These are phyloP conservation scores for Eilema caniola DNA, from an alignment of 2,888 invertebrate species.

Conservation along the genomic window DNA sequence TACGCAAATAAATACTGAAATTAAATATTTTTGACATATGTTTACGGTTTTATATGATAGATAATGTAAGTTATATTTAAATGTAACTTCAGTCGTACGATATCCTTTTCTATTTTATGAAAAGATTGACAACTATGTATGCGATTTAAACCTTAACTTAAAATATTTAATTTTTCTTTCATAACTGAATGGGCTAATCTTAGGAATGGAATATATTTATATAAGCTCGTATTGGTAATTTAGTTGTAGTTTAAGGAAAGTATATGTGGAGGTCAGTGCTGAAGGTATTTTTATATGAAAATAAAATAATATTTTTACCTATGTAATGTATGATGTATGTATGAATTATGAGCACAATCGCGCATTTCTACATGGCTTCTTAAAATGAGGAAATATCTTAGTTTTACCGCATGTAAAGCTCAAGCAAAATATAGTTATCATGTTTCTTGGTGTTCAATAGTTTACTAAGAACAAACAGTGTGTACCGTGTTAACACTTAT, in stretches of 20 bases:
- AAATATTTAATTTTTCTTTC: too few species aligned
- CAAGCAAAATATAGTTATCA: background rate
- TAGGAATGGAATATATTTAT: background rate
- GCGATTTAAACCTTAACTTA: background rate
- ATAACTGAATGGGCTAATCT: background rate
- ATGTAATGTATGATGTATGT: background rate
- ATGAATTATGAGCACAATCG: background rate
- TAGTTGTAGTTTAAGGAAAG: background rate
- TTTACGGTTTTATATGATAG: background rate
- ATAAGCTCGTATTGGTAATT: background rate
- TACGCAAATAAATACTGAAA: constrained; percentile 28
- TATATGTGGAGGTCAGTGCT: background rate
- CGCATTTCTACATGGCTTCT: background rate
- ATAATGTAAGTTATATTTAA: background rate
- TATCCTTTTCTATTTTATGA: background rate
- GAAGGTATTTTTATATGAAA: background rate
- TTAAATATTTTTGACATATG: background rate
- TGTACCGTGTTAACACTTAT: background rate
- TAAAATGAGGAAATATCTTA: background rate
- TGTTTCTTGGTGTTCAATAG: constrained; percentile 7
- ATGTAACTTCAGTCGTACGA: background rate
- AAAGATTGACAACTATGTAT: background rate
- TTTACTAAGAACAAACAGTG: background rate
- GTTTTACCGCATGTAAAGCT: constrained; percentile 12
- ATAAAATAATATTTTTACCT: background rate